Evolutionary conservation across 2,113 vertebrate species (phyloP).

Genomic region (Boulengeromyrus knoepffleri): DNA sequence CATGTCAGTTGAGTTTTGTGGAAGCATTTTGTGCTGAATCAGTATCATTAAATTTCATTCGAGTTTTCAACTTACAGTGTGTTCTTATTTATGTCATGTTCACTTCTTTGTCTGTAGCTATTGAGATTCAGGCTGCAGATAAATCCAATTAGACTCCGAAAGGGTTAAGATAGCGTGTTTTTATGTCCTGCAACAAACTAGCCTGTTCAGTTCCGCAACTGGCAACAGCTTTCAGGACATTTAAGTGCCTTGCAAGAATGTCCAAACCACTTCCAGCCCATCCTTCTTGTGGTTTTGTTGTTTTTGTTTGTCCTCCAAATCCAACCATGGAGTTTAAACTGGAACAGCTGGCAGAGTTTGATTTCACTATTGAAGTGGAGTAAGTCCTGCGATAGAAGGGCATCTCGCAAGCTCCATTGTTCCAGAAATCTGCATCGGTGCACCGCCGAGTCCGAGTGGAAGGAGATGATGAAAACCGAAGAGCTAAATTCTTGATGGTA

Average conservation of each 20-base stretch:
- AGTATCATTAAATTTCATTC: background rate
- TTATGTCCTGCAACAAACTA: constrained; percentile 24
- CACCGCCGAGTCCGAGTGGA: background rate
- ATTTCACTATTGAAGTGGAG: constrained; percentile 19
- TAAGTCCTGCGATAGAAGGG: background rate
- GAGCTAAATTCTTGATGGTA: background rate
- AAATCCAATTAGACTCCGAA: background rate
- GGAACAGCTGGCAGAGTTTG: constrained; percentile 14
- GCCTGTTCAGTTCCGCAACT: constrained; percentile 15
- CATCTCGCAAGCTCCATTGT: background rate
- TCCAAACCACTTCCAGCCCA: constrained; percentile 12
- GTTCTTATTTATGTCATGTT: background rate
- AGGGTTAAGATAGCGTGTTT: constrained; percentile 25
- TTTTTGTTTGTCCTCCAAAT: constrained; percentile 29
- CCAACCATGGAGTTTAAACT: constrained; percentile 20
- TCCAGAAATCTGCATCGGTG: background rate
- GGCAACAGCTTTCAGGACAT: constrained; percentile 19
- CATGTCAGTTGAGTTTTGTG: background rate
- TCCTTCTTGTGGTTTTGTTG: constrained; percentile 33
- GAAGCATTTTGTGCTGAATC: background rate
- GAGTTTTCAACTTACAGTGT: background rate
- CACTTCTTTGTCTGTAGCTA: constrained; percentile 3
- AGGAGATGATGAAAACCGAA: background rate
- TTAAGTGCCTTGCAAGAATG: constrained; percentile 10
- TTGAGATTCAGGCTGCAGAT: background rate